Percentiles rank a stretch among this genome's conserved stretches.
These are phyloP conservation scores for Apodemia duryi DNA, from an alignment of 2,888 invertebrate genomes.

Conservation along the genomic window DNA sequence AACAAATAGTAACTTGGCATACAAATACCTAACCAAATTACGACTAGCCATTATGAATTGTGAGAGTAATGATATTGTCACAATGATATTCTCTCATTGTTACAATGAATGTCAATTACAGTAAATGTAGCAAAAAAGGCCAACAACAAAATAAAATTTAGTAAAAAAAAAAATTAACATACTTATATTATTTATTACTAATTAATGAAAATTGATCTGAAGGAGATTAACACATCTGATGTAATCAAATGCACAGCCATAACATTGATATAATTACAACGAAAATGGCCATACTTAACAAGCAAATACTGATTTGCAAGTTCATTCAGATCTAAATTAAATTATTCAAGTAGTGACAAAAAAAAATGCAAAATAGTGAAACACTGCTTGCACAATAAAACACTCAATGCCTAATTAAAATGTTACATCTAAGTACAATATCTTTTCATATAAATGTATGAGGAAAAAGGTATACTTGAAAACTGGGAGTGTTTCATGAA, in stretches of 20 bases:
- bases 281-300: conserved; percentile 3
- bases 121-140: conserved; percentile 34
- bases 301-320: conserved; percentile 21
- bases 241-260: conserved; percentile 17
- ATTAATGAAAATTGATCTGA: conserved; percentile 62
- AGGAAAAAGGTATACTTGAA: conserved; percentile 19
- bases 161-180: conserved; percentile 35
- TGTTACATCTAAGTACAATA: conserved; percentile 25
- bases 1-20: conserved; percentile 2
- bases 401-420: conserved; percentile 33
- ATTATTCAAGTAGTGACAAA: conserved; percentile 42
- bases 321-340: conserved; percentile 65
- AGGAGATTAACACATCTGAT: conserved; percentile 55
- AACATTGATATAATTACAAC: conserved; percentile 13
- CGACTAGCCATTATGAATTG: conserved; percentile 1
- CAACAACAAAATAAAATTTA: conserved; percentile 48
- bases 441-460: conserved; percentile 14
- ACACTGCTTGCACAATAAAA: conserved; percentile 31
- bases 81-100: conserved; percentile 5
- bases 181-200: conserved; percentile 43
- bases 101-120: conserved; percentile 20
- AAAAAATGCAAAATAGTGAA: conserved; percentile 18
- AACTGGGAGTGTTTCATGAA: conserved; percentile 16
- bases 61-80: conserved; percentile 6
- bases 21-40: conserved; percentile 4